Base-by-base conservation (phyloP, 2,797 vertebrate species). In the Botia almorhae region DNA sequence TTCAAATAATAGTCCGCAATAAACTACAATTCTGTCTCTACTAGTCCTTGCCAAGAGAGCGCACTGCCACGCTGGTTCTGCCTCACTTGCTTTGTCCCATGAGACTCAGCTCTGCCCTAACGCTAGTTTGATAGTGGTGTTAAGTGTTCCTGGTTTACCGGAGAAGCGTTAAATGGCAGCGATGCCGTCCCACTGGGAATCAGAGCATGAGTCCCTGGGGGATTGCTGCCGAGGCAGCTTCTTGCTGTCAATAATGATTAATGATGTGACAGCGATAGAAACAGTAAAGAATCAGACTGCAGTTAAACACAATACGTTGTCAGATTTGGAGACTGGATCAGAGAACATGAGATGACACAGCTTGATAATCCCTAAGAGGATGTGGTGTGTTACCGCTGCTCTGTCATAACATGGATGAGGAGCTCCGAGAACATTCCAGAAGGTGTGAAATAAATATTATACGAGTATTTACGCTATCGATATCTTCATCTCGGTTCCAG, bases 161-260 rank as follows among this genome's bases (percentile, higher is more conserved):
- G 21, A 80, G 53, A 67, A 82, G 80, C 69, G 64, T 80, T 86
- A 81, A 86, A 83, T 81, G 70, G 48, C 69, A 78, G 74, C 46
- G 72, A 77, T 72, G 74, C 81, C 46, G 17, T 83, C 81, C 81
- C 83, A 78, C 81, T 81, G 85, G 85, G 85, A 82, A 82, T 86
- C 85, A 86, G 89, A 87, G 84, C 89, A 91, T 87, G 90, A 93
- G 91, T 88, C 92, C 90, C 89, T 83, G 88, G 92, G 90, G 91
- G 91, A 70, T 74, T 76, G 61, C 4, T 77, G 87, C 85, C 68
- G 84, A 84, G 84, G 81, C 63, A 74, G 80, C 76, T 68, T 80
- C 80, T 87, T 0, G 0, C 89, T 92, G 93, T 93, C 94, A 93
- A 92, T 93, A 94, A 91, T 84, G 93, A 94, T 94, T 93, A 92